Percentiles rank a stretch among this genome's conserved stretches.
These are phyloP conservation scores for Andricus quercusramuli DNA, from an alignment of 2,888 invertebrate genomes.

Conservation along the genomic window DNA sequence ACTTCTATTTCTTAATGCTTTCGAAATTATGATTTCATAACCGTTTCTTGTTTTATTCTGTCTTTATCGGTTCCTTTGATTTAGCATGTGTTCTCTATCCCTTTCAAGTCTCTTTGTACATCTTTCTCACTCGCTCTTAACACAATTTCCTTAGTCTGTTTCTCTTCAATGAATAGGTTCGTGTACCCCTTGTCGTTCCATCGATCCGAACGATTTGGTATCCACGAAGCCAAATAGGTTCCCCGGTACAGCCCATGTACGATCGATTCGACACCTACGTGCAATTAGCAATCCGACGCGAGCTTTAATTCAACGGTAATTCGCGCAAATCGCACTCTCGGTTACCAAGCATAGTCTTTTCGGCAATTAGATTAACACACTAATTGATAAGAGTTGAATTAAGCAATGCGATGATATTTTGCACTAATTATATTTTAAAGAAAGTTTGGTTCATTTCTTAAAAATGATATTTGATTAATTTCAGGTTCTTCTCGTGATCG, in stretches of 20 bases:
- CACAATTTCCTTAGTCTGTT: constrained; percentile 23
- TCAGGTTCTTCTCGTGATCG: too few relatives aligned
- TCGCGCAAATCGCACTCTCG: constrained; percentile 67
- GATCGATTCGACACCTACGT: constrained; percentile 60
- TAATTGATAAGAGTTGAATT: constrained; percentile 14
- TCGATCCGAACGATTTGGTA: constrained; percentile 55
- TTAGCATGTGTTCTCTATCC: background rate
- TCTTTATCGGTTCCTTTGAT: background rate
- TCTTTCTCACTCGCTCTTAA: constrained; percentile 5
- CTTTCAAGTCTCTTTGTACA: background rate
- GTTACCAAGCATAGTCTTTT: constrained; percentile 46
- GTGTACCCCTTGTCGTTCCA: constrained; percentile 45
- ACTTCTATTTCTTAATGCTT: background rate
- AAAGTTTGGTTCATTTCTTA: background rate
- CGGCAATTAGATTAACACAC: constrained; percentile 12
- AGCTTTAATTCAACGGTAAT: constrained; percentile 70
- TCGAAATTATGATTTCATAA: background rate
- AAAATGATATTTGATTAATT: background rate
- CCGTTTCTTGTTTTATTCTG: background rate
- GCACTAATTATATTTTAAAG: background rate
- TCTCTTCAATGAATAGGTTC: constrained; percentile 31
- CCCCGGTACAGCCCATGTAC: constrained; percentile 52
- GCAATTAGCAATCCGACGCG: constrained; percentile 62
- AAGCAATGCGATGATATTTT: background rate
- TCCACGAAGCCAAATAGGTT: constrained; percentile 53